Evolutionary conservation across 2,888 invertebrate species (phyloP), one percentile per base, ranked within the genome.

Genomic region (Polia nebulosa): DNA sequence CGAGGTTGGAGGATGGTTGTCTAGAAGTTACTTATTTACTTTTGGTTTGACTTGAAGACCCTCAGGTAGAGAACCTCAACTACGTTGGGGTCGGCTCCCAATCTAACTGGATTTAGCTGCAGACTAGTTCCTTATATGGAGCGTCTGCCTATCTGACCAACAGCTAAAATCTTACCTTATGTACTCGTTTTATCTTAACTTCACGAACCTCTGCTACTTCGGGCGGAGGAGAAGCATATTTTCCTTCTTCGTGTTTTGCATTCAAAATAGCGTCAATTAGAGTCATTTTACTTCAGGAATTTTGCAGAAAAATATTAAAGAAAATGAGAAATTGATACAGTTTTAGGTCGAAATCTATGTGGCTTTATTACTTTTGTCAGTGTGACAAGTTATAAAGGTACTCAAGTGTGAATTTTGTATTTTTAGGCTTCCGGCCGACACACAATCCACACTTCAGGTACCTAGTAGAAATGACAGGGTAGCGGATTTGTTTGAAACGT

Each of bases 201-300:
- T 34, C 4, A 0, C 9, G 4, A 27, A n/a, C 13, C 3, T 6
- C n/a, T 3, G 76, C 78, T 0, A 85, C 25, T 66, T 93, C 94
- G 0, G 94, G 94, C 0, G 94, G 94, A 0, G 94, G 93, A 0
- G 94, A 93, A 0, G 72, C 27, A 36, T 89, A 90, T 22, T 88
- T 91, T 2, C 62, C 47, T 11, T 60, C 59, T 70, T 88, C 89
- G 0, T 83, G 88, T n/a, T 85, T 82, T 0, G 88, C 91, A 58
- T 87, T 91, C 20, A 93, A 65, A 60, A 93, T 89, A 3, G 90
- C 87, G 3, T 84, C 86, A 1, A 89, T 62, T 1, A 93, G 60
- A 27, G 91, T 90, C 93, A 93, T 93, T 55, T 22, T 57, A 34
- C 32, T 27, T 41, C 9, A 22, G 27, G 32, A 75, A 76, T 82